Base-by-base conservation (phyloP, 2,797 vertebrate genomes). In the Sternarchorhynchus goeldii region DNA sequence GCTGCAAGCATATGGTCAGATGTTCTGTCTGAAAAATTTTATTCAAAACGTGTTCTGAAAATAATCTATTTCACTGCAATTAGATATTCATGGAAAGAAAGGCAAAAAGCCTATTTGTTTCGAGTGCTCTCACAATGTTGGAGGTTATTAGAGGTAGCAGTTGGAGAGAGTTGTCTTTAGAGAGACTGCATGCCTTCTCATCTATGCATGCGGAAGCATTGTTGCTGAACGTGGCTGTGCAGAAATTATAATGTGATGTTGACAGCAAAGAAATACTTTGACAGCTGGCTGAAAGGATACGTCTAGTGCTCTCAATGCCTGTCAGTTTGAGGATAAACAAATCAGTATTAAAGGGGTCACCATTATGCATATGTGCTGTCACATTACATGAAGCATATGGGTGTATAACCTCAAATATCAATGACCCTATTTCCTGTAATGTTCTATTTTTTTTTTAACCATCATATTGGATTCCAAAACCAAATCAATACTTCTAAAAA, bases 301-400 rank as follows among this genome's bases (percentile, higher is more conserved):
- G 75, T 76, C 76, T 83, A 62, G 78, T 80, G 76, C 75, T 81
- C 81, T 81, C 73, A 80, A 79, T 53, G 76, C 73, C 81, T 83
- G 84, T 83, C 84, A 79, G 73, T 79, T 76, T 59, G 64, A 83
- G 78, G 81, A 78, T 83, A 85, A 85, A 85, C 82, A 86, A 83
- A 76, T 65, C 81, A 57, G 65, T 57, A 60, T 75, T 82, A 81
- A 78, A 80, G 81, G 71, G 80, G 80, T 83, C 81, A 79, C 78
- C 78, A 74, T 68, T 73, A 39, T 85, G 84, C 81, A 85, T 75
- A 76, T 63, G 21, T 79, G 73, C 75, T 81, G 79, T 63, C 75
- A 59, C 20, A 66, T 79, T 71, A 78, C 75, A 53, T 32, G 41
- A 66, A 34, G 63, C 72, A 67, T 67, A 29, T 12, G 36, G n/a